Evolutionary conservation across 2,113 vertebrate species (phyloP), one percentile per base, ranked within the genome.

Genomic region (Nyctereutes procyonoides): DNA sequence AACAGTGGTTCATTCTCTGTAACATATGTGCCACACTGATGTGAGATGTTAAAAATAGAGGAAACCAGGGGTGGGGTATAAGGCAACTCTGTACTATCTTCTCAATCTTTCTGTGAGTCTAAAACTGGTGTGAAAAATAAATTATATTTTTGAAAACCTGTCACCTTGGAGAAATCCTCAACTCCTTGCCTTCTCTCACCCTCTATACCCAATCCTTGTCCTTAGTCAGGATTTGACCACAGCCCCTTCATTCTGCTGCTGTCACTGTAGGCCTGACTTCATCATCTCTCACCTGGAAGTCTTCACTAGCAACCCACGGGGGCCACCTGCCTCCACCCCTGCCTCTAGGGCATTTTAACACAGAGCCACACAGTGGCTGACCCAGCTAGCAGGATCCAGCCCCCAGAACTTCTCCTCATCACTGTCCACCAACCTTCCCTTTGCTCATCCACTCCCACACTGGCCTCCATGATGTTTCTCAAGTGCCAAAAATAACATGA

Each of bases 51-150:
- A 73, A 24, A 65, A 16, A 83, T 8, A 53, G 62, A 63, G 73
- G 62, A 38, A 88, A 65, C 55, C 80, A 63, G 13, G 6, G 55
- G 2, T 87, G 55, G 26, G 13, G 24, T 60, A 28, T 76, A 28
- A 81, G n/a, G 19, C 32, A 88, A 62, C 28, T 35, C 60, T 43
- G 4, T 51, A 82, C 32, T n/a, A 11, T 30, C 30, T 73, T 80
- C 82, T 73, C 43, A 17, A 48, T 22, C 84, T 92, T 88, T 79
- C 60, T 83, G 35, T 73, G 48, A 95, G 30, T 95, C 76, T n/a
- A 95, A 90, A 84, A 55, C 16, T 74, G 11, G 53, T 80, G 14
- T 67, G 48, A 90, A 71, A 71, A 65, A n/a, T 12, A 60, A 69
- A 93, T 2, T 63, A 26, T 17, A 32, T 73, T 94, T 76, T 13